These are phyloP conservation scores for Marisa cornuarietis DNA, from an alignment of 1,140 invertebrate species.

Conservation along the genomic window DNA sequence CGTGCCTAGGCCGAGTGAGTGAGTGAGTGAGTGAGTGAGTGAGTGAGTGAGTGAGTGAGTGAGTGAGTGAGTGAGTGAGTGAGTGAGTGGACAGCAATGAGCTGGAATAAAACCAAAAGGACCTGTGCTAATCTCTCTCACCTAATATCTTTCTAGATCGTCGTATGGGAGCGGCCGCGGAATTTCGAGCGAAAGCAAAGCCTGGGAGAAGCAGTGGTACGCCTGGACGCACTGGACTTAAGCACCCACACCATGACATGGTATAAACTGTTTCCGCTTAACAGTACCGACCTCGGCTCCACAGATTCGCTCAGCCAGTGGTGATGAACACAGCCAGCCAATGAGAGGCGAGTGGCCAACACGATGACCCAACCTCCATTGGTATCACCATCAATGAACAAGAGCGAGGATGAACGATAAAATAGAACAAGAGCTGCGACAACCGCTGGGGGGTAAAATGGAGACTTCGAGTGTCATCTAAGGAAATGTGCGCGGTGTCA, in stretches of 20 bases:
- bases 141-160: conserved; percentile 65
- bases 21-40: too few relatives aligned
- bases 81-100: background rate
- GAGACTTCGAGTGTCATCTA: too few relatives aligned
- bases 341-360: too few relatives aligned
- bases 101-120: background rate
- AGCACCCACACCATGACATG: conserved; percentile 82
- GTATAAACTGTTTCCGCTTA: conserved; percentile 83
- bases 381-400: too few relatives aligned
- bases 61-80: background rate
- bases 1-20: too few relatives aligned
- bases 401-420: too few relatives aligned
- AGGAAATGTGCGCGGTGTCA: too few relatives aligned
- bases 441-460: too few relatives aligned
- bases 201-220: conserved; percentile 85
- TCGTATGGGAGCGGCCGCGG: conserved; percentile 88
- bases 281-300: conserved; percentile 20
- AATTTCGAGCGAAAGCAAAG: conserved; percentile 85
- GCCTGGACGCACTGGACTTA: conserved; percentile 80
- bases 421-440: too few relatives aligned
- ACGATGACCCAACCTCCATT: too few relatives aligned
- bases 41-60: background rate
- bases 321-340: conserved; percentile 17
- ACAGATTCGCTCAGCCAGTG: conserved; percentile 34
- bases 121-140: background rate